phyloP scores from a whole-genome alignment of 1,140 invertebrate genomes.

The Diorhabda sublineata region DNA sequence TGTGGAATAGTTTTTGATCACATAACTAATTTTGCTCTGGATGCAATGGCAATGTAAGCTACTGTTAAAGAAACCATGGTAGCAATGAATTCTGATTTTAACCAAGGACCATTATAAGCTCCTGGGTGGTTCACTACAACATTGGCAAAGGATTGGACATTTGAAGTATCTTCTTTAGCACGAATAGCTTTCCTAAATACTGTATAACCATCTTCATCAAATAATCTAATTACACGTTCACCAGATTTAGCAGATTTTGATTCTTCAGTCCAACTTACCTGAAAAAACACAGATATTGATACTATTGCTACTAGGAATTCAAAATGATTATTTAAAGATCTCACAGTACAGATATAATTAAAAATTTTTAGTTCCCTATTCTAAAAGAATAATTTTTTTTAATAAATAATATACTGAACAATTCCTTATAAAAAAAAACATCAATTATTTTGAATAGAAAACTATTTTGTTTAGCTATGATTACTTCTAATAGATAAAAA shows the following conservation, averaged over 20 bases:
- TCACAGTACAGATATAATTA: no score
- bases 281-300: neutral
- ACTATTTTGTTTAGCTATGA: no score
- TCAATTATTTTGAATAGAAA: no score
- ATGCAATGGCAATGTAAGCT: conserved; percentile 81
- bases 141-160: conserved; percentile 69
- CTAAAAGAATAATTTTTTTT: no score
- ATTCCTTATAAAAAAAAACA: no score
- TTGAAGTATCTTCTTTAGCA: conserved; percentile 60
- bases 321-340: no score
- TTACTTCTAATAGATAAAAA: no score
- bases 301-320: no score
- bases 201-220: conserved; percentile 87
- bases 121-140: conserved; percentile 78
- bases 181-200: conserved; percentile 72
- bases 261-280: conserved; percentile 92
- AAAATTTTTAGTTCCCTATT: no score
- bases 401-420: no score
- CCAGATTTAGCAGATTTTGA: conserved; percentile 74
- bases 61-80: conserved; percentile 71
- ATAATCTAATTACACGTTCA: conserved; percentile 74
- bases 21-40: conserved; percentile 57
- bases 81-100: conserved; percentile 89
- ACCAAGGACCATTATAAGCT: conserved; percentile 84
- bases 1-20: conserved; percentile 11